Percentiles rank a stretch among this genome's conserved stretches.
These are phyloP conservation scores for Gadopsis marmoratus DNA, from an alignment of 2,797 vertebrate species.

Conservation along the genomic window DNA sequence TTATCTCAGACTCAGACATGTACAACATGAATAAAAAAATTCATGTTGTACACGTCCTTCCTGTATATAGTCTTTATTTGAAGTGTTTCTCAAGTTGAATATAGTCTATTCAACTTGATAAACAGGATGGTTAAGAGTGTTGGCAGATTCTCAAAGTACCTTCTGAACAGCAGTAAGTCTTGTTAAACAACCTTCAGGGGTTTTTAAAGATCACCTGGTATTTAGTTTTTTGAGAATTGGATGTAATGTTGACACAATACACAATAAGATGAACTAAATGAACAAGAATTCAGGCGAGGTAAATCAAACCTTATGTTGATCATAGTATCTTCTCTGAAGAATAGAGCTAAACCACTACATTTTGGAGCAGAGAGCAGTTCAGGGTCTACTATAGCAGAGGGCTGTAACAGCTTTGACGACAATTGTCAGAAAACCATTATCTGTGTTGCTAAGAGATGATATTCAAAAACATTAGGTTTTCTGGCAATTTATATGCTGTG, in stretches of 20 bases:
- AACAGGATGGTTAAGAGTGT: conserved; percentile 1
- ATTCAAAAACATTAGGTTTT: not conserved
- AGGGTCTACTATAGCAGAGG: not conserved
- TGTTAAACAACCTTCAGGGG: not conserved
- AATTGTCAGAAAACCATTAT: conserved; percentile 5
- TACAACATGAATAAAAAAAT: too few relatives aligned
- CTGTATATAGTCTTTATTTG: too few relatives aligned
- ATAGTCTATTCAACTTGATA: not conserved
- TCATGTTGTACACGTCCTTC: too few relatives aligned
- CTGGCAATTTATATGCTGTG: conserved; percentile 13
- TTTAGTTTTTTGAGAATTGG: not conserved
- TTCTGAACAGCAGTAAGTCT: not conserved
- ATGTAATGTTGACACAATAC: not conserved
- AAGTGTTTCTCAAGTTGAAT: too few relatives aligned
- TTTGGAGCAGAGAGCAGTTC: not conserved
- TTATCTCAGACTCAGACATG: too few relatives aligned
- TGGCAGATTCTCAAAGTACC: not conserved
- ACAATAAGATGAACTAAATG: not conserved
- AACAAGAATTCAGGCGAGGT: not conserved
- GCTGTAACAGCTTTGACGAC: not conserved
- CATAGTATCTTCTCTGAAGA: not conserved
- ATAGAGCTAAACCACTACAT: not conserved
- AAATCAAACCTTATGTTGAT: not conserved
- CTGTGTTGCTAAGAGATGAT: not conserved
- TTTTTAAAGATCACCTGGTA: not conserved